phyloP scores from a whole-genome alignment of 2,888 invertebrate genomes.

The Andrena minutula region DNA sequence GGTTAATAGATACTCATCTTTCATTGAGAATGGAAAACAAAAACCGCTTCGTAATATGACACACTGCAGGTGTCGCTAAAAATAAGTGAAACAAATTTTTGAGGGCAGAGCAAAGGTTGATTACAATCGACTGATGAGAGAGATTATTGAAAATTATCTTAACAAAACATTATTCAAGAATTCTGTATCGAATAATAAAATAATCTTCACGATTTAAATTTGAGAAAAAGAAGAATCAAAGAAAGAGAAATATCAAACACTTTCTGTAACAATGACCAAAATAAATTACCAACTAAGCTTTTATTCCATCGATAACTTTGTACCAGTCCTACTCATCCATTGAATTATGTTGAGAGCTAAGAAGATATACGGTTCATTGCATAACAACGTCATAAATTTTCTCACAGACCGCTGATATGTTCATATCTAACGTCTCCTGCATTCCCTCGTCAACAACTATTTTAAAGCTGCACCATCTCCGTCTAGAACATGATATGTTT shows the following conservation, averaged over 20 bases:
- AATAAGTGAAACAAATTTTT: neutral
- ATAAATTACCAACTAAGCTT: neutral
- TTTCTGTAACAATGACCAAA: neutral
- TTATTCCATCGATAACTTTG: neutral
- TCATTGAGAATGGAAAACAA: neutral
- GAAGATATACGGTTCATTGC: neutral
- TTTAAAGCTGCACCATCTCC: neutral
- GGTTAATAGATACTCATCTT: neutral
- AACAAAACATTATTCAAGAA: no score
- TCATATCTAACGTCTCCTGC: neutral
- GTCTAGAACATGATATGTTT: no score
- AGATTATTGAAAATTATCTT: neutral
- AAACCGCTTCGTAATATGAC: neutral
- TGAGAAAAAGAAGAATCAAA: no score
- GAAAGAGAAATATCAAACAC: no score
- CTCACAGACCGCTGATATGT: neutral
- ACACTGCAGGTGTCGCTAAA: neutral
- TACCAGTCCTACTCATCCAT: neutral
- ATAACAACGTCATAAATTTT: neutral
- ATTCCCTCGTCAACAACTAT: constrained; percentile 3
- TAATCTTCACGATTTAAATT: no score
- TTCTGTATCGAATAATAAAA: no score
- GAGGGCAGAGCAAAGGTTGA: neutral
- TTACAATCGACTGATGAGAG: neutral
- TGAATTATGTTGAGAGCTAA: neutral